These are phyloP conservation scores for Danaus melanippus DNA, from an alignment of 1,140 invertebrate species.

Conservation along the genomic window DNA sequence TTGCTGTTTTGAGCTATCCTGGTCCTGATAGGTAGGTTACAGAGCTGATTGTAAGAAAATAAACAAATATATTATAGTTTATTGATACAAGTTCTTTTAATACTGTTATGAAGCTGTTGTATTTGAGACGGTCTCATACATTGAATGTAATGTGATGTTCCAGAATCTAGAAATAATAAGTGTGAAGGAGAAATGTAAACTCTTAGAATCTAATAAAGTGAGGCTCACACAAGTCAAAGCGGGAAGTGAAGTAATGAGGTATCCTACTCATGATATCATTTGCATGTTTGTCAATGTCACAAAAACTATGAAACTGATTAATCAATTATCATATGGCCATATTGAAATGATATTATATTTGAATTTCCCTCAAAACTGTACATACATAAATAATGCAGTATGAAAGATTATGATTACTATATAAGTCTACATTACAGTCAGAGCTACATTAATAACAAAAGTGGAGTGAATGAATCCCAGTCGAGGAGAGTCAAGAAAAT, in stretches of 20 bases:
- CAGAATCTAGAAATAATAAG: constrained; percentile 64
- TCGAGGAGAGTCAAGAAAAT: constrained; percentile 28
- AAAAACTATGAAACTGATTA: too few relatives aligned
- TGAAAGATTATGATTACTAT: constrained; percentile 7
- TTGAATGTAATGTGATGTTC: constrained; percentile 16
- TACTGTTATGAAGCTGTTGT: too few relatives aligned
- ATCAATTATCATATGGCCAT: too few relatives aligned
- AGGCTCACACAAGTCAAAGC: constrained; percentile 54
- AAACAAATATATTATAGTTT: too few relatives aligned
- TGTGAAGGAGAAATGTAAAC: constrained; percentile 60
- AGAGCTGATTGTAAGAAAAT: too few relatives aligned
- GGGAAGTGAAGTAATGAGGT: constrained; percentile 48
- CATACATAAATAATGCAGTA: constrained; percentile 1
- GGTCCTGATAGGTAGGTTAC: too few relatives aligned
- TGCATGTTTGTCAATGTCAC: too few relatives aligned
- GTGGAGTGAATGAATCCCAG: constrained; percentile 20
- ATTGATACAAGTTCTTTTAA: too few relatives aligned
- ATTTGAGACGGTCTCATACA: too few relatives aligned
- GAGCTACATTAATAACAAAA: constrained; percentile 30
- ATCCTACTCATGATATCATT: neutral
- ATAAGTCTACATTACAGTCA: constrained; percentile 25
- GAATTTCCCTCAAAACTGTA: neutral
- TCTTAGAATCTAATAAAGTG: constrained; percentile 60
- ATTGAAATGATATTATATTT: too few relatives aligned
- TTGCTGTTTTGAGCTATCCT: too few relatives aligned